These are phyloP conservation scores for Thaumetopoea pityocampa DNA, from an alignment of 1,140 invertebrate species.

Conservation along the genomic window DNA sequence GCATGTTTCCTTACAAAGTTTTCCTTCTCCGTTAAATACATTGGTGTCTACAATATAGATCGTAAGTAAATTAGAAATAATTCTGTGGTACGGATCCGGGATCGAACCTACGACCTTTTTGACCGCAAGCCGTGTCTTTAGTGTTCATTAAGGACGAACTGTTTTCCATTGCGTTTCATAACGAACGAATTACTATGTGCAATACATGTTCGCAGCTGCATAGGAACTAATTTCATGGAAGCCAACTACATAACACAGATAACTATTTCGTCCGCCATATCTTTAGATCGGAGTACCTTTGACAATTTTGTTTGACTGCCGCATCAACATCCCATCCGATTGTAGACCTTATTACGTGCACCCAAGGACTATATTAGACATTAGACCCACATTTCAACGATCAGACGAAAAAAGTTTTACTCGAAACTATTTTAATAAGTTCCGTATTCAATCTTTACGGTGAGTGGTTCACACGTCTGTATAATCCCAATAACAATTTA, in stretches of 20 bases:
- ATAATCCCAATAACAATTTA: slow-evolving; percentile 54
- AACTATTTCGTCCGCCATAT: background rate
- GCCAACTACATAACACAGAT: slow-evolving; percentile 1
- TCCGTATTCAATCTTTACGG: slow-evolving; percentile 29
- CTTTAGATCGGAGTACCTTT: background rate
- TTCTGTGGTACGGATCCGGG: too few relatives aligned
- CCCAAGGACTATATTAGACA: background rate
- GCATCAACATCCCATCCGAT: background rate
- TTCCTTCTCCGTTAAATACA: too few relatives aligned
- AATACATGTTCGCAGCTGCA: slow-evolving; percentile 19
- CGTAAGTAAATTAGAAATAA: too few relatives aligned
- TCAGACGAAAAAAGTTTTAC: slow-evolving; percentile 13
- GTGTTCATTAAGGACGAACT: too few relatives aligned
- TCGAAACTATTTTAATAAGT: slow-evolving; percentile 45
- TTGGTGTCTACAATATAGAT: too few relatives aligned
- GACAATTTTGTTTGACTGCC: background rate
- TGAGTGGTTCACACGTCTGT: slow-evolving; percentile 46
- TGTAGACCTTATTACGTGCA: background rate
- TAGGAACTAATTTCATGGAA: slow-evolving; percentile 30
- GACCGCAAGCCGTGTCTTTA: too few relatives aligned
- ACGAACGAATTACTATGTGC: slow-evolving; percentile 30
- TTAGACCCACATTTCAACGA: slow-evolving; percentile 1
- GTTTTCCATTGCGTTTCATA: slow-evolving; percentile 27
- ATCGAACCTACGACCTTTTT: too few relatives aligned
- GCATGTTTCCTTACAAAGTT: too few relatives aligned